Evolutionary conservation across 1,140 invertebrate species (phyloP).

Genomic region (Cherax quadricarinatus): DNA sequence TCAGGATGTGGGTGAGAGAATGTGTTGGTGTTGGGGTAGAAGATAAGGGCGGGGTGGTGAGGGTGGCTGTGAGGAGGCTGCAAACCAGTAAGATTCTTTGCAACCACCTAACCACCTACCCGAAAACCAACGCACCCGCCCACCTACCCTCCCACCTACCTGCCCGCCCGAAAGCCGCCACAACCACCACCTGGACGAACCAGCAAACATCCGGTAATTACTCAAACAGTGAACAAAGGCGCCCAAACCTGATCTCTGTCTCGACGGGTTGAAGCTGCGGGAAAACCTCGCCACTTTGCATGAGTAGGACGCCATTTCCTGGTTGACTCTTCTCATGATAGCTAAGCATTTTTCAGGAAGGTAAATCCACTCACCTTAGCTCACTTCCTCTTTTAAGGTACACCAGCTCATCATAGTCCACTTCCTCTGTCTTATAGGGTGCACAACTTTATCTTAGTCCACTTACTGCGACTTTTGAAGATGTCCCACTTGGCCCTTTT

Average conservation of each 20-base stretch:
- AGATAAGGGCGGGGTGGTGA: no score
- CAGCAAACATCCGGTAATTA: constrained; percentile 61
- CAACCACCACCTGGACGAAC: constrained; percentile 33
- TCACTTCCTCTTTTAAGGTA: not conserved
- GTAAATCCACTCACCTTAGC: not conserved
- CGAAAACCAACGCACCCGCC: not conserved
- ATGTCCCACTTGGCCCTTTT: no score
- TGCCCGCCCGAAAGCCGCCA: not conserved
- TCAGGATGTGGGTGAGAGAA: no score
- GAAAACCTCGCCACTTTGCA: not conserved
- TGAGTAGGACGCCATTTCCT: constrained; percentile 16
- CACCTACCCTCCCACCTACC: not conserved
- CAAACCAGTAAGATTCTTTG: no score
- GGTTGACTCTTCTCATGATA: not conserved
- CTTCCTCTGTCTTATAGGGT: no score
- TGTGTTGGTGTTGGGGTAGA: no score
- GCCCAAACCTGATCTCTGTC: constrained; percentile 48
- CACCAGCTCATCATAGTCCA: no score
- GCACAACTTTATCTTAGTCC: no score
- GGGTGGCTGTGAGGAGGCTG: no score
- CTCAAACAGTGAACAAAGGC: constrained; percentile 61
- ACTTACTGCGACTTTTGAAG: no score
- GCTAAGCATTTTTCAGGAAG: not conserved
- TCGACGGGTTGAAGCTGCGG: constrained; percentile 23
- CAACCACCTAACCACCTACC: no score